These are phyloP conservation scores for Habropoda laboriosa DNA, from an alignment of 1,140 invertebrate genomes.

Conservation along the genomic window DNA sequence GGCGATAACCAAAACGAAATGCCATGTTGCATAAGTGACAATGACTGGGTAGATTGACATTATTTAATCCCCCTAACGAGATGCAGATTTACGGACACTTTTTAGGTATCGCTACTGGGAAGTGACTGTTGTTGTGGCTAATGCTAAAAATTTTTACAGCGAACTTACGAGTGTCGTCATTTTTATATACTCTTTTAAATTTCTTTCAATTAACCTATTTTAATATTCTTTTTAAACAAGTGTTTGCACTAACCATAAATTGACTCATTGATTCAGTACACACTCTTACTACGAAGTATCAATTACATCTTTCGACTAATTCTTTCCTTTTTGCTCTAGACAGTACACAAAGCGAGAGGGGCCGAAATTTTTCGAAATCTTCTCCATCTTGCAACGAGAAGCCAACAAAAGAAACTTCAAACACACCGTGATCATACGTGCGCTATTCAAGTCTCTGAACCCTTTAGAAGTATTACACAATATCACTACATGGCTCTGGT, in stretches of 20 bases:
- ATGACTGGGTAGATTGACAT: neutral
- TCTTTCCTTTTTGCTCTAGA: constrained; percentile 34
- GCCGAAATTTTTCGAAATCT: constrained; percentile 20
- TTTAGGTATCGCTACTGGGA: neutral
- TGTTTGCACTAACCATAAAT: no score
- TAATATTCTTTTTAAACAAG: no score
- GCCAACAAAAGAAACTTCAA: constrained; percentile 73
- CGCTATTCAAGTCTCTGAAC: constrained; percentile 67
- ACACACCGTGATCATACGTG: constrained; percentile 52
- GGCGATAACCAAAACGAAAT: neutral
- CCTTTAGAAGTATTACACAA: constrained; percentile 64
- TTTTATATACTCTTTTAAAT: no score
- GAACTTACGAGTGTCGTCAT: no score
- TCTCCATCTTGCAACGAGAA: constrained; percentile 68
- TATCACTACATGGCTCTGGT: constrained; percentile 69
- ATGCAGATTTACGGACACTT: no score
- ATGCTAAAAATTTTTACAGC: no score
- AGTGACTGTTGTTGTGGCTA: neutral
- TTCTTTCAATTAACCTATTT: no score
- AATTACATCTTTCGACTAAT: no score
- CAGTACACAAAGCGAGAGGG: constrained; percentile 70
- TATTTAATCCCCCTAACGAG: neutral
- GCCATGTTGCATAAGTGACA: neutral
- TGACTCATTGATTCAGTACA: no score
- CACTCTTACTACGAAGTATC: no score